Evolutionary conservation across 2,797 vertebrate species (phyloP).

Genomic region (Microctenopoma lineatum): DNA sequence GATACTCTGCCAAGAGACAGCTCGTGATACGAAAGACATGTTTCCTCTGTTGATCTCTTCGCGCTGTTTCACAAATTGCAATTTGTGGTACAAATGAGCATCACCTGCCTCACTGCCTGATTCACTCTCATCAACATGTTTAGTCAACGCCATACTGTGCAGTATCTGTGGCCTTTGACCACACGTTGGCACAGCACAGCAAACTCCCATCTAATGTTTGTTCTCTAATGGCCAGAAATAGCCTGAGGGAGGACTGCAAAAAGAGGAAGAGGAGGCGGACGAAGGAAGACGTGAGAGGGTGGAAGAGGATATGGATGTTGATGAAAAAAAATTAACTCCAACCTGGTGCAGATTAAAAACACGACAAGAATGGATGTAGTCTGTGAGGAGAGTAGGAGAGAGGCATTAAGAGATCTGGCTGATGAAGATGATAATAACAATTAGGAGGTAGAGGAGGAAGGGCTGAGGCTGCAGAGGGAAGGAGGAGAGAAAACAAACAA

Average conservation of each 20-base stretch:
- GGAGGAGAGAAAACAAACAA: constrained; percentile 13
- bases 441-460: constrained; percentile 18
- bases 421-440: constrained; percentile 26
- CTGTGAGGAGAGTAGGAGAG: constrained; percentile 32
- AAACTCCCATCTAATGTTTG: neutral
- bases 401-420: constrained; percentile 39
- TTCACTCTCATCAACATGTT: neutral
- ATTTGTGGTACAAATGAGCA: neutral
- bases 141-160: neutral
- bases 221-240: constrained; percentile 21
- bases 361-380: constrained; percentile 39
- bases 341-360: constrained; percentile 41
- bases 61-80: neutral
- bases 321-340: constrained; percentile 8
- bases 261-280: constrained; percentile 8
- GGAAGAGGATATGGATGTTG: neutral
- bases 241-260: constrained; percentile 20
- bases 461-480: constrained; percentile 5
- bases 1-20: too few species aligned
- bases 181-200: constrained; percentile 7
- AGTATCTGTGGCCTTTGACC: neutral
- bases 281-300: neutral
- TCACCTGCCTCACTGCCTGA: neutral
- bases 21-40: too few species aligned
- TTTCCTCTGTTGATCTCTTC: neutral